Evolutionary conservation across 2,888 invertebrate genomes (phyloP).

Genomic region (Zelleria hepariella): DNA sequence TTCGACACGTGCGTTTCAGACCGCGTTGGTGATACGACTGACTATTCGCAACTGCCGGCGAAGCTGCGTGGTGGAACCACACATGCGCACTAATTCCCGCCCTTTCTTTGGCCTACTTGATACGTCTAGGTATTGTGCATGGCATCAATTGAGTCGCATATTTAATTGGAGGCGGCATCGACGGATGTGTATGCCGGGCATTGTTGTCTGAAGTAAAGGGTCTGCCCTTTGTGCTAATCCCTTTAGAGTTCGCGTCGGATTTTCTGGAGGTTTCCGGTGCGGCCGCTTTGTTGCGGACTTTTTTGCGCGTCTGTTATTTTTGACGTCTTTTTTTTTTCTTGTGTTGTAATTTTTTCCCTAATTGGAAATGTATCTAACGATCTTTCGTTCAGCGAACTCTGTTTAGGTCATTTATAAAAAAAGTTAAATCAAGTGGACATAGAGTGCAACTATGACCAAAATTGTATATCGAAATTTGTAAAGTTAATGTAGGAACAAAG

Average conservation of each 20-base stretch:
- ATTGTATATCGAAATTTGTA: too few species aligned
- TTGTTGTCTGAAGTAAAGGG: background rate
- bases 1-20: slow-evolving; percentile 10
- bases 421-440: too few species aligned
- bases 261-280: background rate
- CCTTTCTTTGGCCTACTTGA: slow-evolving; percentile 57
- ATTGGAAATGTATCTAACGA: too few species aligned
- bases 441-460: too few species aligned
- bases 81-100: slow-evolving; percentile 62
- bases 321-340: background rate
- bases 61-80: slow-evolving; percentile 25
- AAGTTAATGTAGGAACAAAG: too few species aligned
- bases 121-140: slow-evolving; percentile 50
- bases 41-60: slow-evolving; percentile 32
- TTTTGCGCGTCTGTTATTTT: background rate
- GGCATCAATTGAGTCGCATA: slow-evolving; percentile 61
- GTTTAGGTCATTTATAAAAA: too few species aligned
- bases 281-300: background rate
- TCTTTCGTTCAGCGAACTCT: too few species aligned
- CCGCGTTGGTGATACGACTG: background rate
- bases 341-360: background rate
- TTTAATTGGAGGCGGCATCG: slow-evolving; percentile 45
- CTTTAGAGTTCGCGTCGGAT: background rate
- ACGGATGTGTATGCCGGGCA: background rate
- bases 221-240: background rate